A percentile compares a stretch with the other conserved stretches of the same genome.
These are phyloP conservation scores for Xiphophorus birchmanni DNA, from an alignment of 2,797 vertebrate genomes.

Conservation along the genomic window DNA sequence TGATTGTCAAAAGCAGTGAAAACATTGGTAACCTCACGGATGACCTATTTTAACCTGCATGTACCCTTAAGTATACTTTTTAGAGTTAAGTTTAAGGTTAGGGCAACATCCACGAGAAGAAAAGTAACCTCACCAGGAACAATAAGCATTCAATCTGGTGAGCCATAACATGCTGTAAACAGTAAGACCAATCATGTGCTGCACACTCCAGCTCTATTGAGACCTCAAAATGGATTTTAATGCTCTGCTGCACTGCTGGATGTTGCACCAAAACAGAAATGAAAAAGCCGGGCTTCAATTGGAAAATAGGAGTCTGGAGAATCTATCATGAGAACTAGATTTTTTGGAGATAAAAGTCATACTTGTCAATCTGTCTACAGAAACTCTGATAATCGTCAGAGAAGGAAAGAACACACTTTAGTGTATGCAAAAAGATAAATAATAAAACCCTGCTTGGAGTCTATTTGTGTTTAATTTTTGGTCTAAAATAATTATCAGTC, in stretches of 20 bases:
- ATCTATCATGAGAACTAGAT: neutral
- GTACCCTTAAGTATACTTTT: neutral
- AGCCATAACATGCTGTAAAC: conserved; percentile 7
- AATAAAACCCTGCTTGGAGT: neutral
- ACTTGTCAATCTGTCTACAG: neutral
- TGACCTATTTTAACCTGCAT: neutral
- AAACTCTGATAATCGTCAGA: neutral
- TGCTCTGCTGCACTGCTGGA: conserved; percentile 11
- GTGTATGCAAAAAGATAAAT: neutral
- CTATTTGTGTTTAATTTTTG: neutral
- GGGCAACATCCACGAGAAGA: neutral
- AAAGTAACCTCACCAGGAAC: neutral
- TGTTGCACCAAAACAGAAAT: conserved; percentile 1
- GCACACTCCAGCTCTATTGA: conserved; percentile 7
- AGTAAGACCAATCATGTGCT: neutral
- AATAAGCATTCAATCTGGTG: conserved; percentile 8
- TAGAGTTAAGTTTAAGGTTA: neutral
- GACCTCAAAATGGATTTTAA: conserved; percentile 18
- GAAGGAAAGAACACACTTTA: neutral
- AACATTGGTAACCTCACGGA: neutral
- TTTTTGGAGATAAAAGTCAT: neutral
- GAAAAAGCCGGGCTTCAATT: neutral
- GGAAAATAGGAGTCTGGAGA: neutral
- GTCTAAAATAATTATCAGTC: neutral
- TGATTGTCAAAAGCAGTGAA: neutral